Evolutionary conservation across 1,140 invertebrate genomes (phyloP).

Genomic region (Drosophila lowei): DNA sequence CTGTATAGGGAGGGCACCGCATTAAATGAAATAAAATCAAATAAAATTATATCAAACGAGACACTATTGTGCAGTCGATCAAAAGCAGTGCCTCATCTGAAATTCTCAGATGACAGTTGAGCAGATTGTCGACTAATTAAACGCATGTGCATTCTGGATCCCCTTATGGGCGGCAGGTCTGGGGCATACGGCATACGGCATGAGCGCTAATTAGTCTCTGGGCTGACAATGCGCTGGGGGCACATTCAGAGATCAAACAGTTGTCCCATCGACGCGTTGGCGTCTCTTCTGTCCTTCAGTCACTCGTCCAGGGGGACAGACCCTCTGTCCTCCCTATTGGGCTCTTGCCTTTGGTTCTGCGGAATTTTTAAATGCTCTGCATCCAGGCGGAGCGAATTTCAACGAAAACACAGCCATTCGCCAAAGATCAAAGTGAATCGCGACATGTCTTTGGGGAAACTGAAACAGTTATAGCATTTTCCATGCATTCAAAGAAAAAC

Average conservation of each 20-base stretch:
- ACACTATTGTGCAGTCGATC: conserved; percentile 1
- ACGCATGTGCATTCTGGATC: conserved; percentile 59
- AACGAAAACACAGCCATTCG: conserved; percentile 47
- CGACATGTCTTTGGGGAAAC: conserved; percentile 32
- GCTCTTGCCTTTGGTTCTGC: not conserved
- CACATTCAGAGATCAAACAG: conserved; percentile 59
- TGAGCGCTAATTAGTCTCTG: conserved; percentile 65
- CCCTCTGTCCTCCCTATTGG: conserved; percentile 14
- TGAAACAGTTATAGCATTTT: not conserved
- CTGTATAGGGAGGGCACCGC: too few species aligned
- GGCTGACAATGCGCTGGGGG: conserved; percentile 56
- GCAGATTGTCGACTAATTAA: conserved; percentile 68
- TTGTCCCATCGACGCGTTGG: conserved; percentile 12
- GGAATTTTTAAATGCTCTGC: conserved; percentile 21
- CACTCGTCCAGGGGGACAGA: conserved; percentile 27
- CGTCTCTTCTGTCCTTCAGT: conserved; percentile 1
- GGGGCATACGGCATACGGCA: not conserved
- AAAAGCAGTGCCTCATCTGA: conserved; percentile 1
- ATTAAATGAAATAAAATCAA: too few species aligned
- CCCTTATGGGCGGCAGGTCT: too few species aligned
- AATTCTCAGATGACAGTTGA: conserved; percentile 51
- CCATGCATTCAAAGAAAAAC: conserved; percentile 23
- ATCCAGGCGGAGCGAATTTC: conserved; percentile 38
- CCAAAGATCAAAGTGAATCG: conserved; percentile 40
- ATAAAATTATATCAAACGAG: too few species aligned